phyloP scores from a whole-genome alignment of 2,797 vertebrate genomes.

The Podarcis lilfordi region DNA sequence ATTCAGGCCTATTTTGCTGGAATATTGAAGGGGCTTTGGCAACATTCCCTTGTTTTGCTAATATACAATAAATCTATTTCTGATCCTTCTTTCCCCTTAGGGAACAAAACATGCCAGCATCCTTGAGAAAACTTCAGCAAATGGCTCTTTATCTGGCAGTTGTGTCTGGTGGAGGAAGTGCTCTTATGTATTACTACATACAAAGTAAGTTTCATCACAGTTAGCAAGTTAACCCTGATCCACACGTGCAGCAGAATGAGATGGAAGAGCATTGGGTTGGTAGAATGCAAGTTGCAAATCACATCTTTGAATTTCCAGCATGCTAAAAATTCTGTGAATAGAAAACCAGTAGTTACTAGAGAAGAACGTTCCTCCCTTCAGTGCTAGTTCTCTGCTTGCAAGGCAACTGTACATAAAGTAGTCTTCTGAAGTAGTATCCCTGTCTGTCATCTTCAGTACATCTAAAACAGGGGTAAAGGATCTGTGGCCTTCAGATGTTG shows the following conservation, averaged over 20 bases:
- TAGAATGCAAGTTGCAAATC: background rate
- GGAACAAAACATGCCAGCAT: conserved; percentile 72
- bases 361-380: background rate
- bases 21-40: conserved; percentile 47
- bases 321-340: background rate
- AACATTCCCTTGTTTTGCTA: conserved; percentile 18
- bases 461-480: no score
- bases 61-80: conserved; percentile 48
- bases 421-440: background rate
- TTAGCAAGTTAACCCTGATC: conserved; percentile 30
- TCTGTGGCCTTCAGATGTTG: background rate
- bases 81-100: conserved; percentile 58
- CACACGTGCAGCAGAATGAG: background rate
- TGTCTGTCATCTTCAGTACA: background rate
- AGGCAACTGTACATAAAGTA: background rate
- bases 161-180: conserved; percentile 69
- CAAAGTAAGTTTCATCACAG: conserved; percentile 81
- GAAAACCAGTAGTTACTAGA: background rate
- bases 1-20: conserved; percentile 44
- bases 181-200: conserved; percentile 83
- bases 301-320: background rate
- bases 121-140: conserved; percentile 75
- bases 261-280: background rate
- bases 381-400: background rate
- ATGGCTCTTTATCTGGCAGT: conserved; percentile 81